Base-by-base conservation (phyloP, 2,797 vertebrate species). In the Channallabes apus region DNA sequence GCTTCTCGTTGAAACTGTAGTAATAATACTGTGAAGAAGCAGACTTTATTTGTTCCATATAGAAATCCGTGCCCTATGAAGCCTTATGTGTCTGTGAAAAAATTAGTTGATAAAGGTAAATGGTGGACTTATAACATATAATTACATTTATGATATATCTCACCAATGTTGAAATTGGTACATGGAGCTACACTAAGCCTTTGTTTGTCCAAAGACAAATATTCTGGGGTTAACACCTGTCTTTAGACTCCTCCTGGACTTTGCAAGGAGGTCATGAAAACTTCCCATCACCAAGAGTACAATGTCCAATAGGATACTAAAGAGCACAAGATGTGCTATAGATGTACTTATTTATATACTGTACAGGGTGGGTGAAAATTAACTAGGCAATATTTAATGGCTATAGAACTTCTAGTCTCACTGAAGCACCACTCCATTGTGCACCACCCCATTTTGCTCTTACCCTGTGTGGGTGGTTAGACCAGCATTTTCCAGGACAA, bases 301-400 rank as follows among this genome's bases (percentile, higher is more conserved):
- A 77, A 94, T 94, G 18, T 94, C 95, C 69, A 91, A 96, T 95
- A 95, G 86, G 95, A 95, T 93, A 95, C 94, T 77, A 95, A 96
- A 93, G 95, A 87, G 92, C 97, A 84, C 96, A 81, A 46, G 69
- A 72, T 20, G 32, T 11, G 9, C 32, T 72, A 11, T 54, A 41
- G 46, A 46, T 46, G 46, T 46, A 46, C 46, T 46, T 46, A 11
- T 46, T 46, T 46, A 46, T 46, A 46, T 46, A 46, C 46, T n/a
- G n/a, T n/a, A n/a, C n/a, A 41, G 41, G 41, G 41, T 41, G 2
- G 41, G 41, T 41, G 7, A 41, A 41, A 41, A 41, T 41, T 7
- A 41, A 41, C 7, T 41, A 41, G 41, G 6, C 41, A 41, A 41
- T 41, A 8, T 41, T 41, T 41, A 41, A 46, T 9, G 41, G 41